phyloP scores from a whole-genome alignment of 2,113 vertebrate species.

The Halcyon malimbica region DNA sequence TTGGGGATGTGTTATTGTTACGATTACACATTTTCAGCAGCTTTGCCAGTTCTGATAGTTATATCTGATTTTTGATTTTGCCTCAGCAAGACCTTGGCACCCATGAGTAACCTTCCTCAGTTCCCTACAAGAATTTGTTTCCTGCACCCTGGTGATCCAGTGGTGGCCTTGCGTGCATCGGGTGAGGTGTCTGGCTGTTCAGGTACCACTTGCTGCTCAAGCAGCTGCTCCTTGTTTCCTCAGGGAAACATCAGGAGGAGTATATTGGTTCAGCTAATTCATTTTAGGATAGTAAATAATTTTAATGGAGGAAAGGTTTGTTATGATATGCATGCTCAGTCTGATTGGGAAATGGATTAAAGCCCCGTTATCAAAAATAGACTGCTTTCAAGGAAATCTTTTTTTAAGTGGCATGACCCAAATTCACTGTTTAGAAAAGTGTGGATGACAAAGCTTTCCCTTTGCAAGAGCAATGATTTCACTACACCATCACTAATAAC shows the following conservation, averaged over 20 bases:
- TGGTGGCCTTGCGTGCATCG: background rate
- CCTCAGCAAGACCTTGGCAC: background rate
- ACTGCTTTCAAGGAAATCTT: background rate
- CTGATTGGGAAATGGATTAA: background rate
- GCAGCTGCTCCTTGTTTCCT: constrained; percentile 3
- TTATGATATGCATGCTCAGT: background rate
- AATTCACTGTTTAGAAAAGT: background rate
- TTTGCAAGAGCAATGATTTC: background rate
- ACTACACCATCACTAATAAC: background rate
- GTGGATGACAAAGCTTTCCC: background rate
- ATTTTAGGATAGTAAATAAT: background rate
- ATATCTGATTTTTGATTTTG: background rate
- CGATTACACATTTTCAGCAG: background rate
- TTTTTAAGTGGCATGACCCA: background rate
- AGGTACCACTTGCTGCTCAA: background rate
- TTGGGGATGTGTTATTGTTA: background rate
- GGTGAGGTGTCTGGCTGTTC: background rate
- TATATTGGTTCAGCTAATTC: constrained; percentile 10
- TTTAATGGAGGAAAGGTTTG: constrained; percentile 29
- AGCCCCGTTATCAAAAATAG: background rate
- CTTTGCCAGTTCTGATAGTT: background rate
- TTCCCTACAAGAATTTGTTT: background rate
- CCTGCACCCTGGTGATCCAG: background rate
- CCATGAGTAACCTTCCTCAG: background rate
- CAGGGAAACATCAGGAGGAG: background rate